Evolutionary conservation across 2,888 invertebrate genomes (phyloP).

Genomic region (Pseudococcus jackbeardsleyi): DNA sequence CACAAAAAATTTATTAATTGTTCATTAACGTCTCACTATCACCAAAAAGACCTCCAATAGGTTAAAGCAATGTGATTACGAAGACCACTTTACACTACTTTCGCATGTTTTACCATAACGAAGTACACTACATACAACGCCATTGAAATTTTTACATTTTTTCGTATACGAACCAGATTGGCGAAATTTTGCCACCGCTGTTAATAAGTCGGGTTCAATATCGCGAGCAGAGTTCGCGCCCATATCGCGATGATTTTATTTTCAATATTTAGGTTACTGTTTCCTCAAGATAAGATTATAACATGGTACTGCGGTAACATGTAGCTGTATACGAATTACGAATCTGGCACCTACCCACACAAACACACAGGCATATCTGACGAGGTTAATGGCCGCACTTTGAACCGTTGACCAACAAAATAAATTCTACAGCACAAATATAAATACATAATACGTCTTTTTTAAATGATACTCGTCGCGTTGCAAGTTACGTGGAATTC

Average conservation of each 20-base stretch:
- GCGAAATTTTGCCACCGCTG: background rate
- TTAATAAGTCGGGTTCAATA: background rate
- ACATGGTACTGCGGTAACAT: background rate
- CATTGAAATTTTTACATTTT: background rate
- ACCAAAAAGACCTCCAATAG: background rate
- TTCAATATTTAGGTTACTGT: conserved; percentile 41
- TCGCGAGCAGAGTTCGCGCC: conserved; percentile 1
- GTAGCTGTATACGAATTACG: background rate
- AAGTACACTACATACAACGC: no score
- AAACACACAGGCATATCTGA: background rate
- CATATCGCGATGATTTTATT: background rate
- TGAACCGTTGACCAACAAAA: conserved; percentile 11
- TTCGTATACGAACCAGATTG: background rate
- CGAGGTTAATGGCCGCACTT: conserved; percentile 30
- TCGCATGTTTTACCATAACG: background rate
- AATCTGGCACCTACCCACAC: no score
- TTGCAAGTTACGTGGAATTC: no score
- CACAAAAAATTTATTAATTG: background rate
- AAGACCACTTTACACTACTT: background rate
- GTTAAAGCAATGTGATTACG: background rate
- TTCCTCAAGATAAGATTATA: conserved; percentile 30
- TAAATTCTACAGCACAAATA: background rate
- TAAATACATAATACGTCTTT: background rate
- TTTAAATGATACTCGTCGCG: no score
- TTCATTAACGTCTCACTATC: background rate